These are phyloP conservation scores for Dasypolia templi DNA, from an alignment of 2,888 invertebrate genomes.

Conservation along the genomic window DNA sequence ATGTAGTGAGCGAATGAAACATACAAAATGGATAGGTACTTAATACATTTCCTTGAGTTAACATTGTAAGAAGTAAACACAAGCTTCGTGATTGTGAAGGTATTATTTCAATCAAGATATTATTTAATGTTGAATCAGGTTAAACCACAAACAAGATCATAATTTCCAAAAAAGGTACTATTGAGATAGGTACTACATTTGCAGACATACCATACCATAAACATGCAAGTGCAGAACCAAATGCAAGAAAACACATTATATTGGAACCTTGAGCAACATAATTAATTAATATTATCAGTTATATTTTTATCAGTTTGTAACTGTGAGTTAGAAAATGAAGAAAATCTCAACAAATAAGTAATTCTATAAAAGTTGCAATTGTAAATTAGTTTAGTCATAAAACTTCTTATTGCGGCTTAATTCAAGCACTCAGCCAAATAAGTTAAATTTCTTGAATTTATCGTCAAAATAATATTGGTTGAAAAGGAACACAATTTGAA, in stretches of 20 bases:
- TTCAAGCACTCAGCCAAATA: slow-evolving; percentile 8
- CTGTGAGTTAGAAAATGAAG: not conserved
- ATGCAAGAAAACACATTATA: not conserved
- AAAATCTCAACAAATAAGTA: not conserved
- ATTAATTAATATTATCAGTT: not conserved
- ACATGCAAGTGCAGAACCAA: not conserved
- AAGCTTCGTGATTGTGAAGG: not conserved
- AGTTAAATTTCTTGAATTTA: not conserved
- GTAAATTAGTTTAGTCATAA: not conserved
- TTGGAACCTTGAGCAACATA: slow-evolving; percentile 1
- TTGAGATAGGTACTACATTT: not conserved
- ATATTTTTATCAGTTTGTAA: not conserved
- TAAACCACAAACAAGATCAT: not conserved
- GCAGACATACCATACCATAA: not conserved
- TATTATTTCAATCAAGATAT: not conserved
- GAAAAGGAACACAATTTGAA: slow-evolving; percentile 6
- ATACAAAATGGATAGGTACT: slow-evolving; percentile 9
- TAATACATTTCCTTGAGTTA: slow-evolving; percentile 16
- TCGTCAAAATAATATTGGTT: not conserved
- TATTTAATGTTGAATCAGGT: not conserved
- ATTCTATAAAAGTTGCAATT: not conserved
- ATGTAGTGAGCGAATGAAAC: slow-evolving; percentile 10
- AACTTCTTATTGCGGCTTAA: not conserved
- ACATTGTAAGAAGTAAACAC: not conserved
- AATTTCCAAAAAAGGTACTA: not conserved